A percentile compares a stretch with the other conserved stretches of the same genome.
These are phyloP conservation scores for Stegodyphus mimosarum DNA, from an alignment of 1,140 invertebrate genomes.

Conservation along the genomic window DNA sequence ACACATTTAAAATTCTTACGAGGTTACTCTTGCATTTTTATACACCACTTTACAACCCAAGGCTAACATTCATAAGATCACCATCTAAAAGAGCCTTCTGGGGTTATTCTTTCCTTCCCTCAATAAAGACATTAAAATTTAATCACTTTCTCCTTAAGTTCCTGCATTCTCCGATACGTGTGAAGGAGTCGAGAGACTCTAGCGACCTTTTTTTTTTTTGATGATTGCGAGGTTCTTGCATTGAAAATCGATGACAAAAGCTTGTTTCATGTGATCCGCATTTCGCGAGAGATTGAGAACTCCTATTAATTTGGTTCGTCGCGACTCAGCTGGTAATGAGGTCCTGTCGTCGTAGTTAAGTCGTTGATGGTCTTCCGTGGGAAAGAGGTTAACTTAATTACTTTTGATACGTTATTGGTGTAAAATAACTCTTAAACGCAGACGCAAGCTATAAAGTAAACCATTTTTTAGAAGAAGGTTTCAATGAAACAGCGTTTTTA, in stretches of 20 bases:
- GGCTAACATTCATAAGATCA: slow-evolving; percentile 8
- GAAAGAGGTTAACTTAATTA: too few relatives aligned
- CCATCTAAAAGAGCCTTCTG: slow-evolving; percentile 10
- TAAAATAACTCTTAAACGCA: too few relatives aligned
- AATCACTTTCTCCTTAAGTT: slow-evolving; percentile 36
- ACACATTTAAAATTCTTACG: too few relatives aligned
- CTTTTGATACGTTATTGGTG: too few relatives aligned
- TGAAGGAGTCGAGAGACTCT: slow-evolving; percentile 2
- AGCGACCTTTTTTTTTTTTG: slow-evolving; percentile 25
- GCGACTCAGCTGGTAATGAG: background rate
- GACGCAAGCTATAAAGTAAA: too few relatives aligned
- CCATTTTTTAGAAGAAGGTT: too few relatives aligned
- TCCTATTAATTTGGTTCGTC: slow-evolving; percentile 36
- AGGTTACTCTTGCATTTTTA: too few relatives aligned
- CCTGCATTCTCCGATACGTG: slow-evolving; percentile 23
- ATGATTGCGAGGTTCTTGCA: slow-evolving; percentile 31
- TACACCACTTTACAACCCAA: too few relatives aligned
- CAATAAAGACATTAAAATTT: slow-evolving; percentile 51
- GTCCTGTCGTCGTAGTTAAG: background rate
- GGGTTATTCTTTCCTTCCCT: slow-evolving; percentile 7
- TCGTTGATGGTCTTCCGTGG: too few relatives aligned
- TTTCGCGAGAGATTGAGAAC: background rate
- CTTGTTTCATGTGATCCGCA: background rate
- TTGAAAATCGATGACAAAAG: slow-evolving; percentile 56
- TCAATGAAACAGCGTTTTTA: too few relatives aligned